Base-by-base conservation (phyloP, 30 jellyfish, hydroid and myxozoan genomes). In the Turritopsis dohrnii region DNA sequence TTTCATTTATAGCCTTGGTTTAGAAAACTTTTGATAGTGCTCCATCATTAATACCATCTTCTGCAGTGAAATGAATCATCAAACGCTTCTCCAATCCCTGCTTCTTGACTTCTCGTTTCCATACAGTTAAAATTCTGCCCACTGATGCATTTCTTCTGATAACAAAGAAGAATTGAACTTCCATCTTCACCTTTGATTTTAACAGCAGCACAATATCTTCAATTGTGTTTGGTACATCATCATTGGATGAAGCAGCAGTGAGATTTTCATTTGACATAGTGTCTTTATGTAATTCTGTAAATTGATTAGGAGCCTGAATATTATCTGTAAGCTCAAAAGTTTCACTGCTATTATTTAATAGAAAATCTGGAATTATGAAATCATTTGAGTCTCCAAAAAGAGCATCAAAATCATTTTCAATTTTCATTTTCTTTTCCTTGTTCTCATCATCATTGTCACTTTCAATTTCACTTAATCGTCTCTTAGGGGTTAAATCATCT, bases 11-110 rank as follows among this genome's bases (percentile, higher is more conserved):
- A 66, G 69, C 72, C 24, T 71, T 73, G 52, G 88, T 76, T 28
- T 76, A 79, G 66, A n/a, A 85, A 66, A 24, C 86, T 27, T 66
- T 79, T 20, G 87, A 20, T 24, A 84, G 31, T 28, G 87, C 91
- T 25, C 87, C 87, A 8, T 81, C 71, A 53, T 84, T 86, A 41
- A 74, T 75, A 69, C 91, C 91, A 29, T 74, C 87, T 52, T 84
- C 87, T 18, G 87, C 91, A 84, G 53, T 52, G 69, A 21, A 84
- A 54, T 54, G 86, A 27, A 84, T 82, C 72, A 53, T 52, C 76
- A 84, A 74, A 73, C 81, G 80, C 30, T 31, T 74, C 73, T 26
- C 76, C 31, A 73, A 30, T 77, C 85, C 52, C 31, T 23, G 29
- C 79, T 79, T 79, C 41, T 79, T 79, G 53, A 73, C 74, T 79